Evolutionary conservation across 2,113 vertebrate genomes (phyloP).

Genomic region (Erythrolamprus reginae): DNA sequence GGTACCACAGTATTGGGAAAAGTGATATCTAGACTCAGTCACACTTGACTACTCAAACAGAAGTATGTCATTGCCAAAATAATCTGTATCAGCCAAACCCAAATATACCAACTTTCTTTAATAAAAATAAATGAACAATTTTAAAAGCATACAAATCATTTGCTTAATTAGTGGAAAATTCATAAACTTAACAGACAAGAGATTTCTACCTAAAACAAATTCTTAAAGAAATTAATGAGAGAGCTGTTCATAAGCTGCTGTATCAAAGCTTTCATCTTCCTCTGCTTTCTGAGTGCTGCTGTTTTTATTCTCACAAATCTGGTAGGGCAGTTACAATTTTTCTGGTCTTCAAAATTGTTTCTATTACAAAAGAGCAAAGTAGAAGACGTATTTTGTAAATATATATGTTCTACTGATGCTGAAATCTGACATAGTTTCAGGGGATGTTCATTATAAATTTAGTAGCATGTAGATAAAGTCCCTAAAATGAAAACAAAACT

Average conservation of each 20-base stretch:
- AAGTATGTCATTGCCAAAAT: neutral
- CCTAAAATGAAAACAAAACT: neutral
- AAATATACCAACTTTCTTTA: neutral
- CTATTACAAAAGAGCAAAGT: slow-evolving; percentile 15
- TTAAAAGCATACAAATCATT: neutral
- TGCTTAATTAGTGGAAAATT: neutral
- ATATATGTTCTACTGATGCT: slow-evolving; percentile 45
- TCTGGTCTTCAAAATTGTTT: slow-evolving; percentile 48
- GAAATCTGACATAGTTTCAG: slow-evolving; percentile 48
- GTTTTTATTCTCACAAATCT: slow-evolving; percentile 21
- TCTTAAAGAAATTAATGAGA: neutral
- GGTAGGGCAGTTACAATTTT: slow-evolving; percentile 43
- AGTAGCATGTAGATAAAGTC: too few species aligned
- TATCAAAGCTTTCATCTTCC: slow-evolving; percentile 21
- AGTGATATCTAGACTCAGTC: neutral
- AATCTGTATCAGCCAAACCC: neutral
- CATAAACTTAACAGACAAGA: neutral
- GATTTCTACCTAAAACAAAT: neutral
- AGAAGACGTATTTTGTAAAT: slow-evolving; percentile 26
- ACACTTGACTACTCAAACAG: neutral
- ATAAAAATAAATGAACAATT: neutral
- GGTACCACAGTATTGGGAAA: too few species aligned
- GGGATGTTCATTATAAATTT: slow-evolving; percentile 32
- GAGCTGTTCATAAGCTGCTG: neutral
- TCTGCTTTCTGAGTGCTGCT: slow-evolving; percentile 36